Conservation (phyloP, 1,140 invertebrate species). For the Hycleus cichorii region DNA sequence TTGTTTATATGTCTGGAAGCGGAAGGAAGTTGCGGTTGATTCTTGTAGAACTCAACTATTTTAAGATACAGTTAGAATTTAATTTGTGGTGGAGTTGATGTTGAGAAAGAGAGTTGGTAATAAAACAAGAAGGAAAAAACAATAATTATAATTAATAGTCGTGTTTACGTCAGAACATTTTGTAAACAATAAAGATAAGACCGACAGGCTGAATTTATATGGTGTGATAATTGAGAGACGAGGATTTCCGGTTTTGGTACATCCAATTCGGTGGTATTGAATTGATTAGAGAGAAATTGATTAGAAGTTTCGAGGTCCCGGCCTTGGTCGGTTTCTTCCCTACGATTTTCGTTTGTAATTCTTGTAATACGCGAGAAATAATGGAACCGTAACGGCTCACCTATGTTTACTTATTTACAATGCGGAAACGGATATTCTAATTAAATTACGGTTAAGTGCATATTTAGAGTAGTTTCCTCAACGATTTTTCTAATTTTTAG, state of each 20-base stretch:
- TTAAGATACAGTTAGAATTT: too few species aligned
- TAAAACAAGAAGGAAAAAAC: too few species aligned
- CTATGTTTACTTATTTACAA: not conserved
- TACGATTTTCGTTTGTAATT: not conserved
- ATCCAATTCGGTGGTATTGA: not conserved
- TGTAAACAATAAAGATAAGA: constrained; percentile 9
- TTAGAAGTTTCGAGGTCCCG: not conserved
- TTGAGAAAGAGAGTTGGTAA: too few species aligned
- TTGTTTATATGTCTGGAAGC: too few species aligned
- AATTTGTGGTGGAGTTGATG: too few species aligned
- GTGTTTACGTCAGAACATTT: constrained; percentile 5
- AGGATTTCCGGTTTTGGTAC: constrained; percentile 5
- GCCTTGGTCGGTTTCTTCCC: not conserved
- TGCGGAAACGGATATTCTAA: constrained; percentile 7
- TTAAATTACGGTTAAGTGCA: constrained; percentile 1
- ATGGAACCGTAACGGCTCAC: constrained; percentile 1
- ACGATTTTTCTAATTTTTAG: too few species aligned
- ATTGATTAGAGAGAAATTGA: not conserved
- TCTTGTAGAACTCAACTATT: too few species aligned
- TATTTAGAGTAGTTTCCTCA: constrained; percentile 4
- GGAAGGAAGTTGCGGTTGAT: too few species aligned
- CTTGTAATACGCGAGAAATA: not conserved
- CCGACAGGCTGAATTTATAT: not conserved
- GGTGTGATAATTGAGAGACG: constrained; percentile 7
- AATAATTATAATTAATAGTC: too few species aligned